Evolutionary conservation across 2,113 vertebrate species (phyloP), one percentile per base, ranked within the genome.

Genomic region (Ciconia stormi): DNA sequence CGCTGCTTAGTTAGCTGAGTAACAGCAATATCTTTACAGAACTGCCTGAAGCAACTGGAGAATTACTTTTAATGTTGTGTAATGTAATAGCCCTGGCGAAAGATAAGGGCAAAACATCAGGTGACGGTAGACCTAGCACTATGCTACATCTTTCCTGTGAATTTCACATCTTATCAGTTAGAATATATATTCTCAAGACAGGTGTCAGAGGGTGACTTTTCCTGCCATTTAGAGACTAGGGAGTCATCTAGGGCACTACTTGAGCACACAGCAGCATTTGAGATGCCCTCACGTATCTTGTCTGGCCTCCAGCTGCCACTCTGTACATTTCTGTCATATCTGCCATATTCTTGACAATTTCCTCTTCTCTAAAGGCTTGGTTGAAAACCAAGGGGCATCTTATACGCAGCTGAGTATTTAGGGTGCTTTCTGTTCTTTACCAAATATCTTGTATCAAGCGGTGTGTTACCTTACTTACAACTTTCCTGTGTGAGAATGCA

Each of bases 271-370:
- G 50, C 40, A 20, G 36, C 23, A 5, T 42, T 77, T 38, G n/a
- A 55, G 27, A 13, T 69, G 44, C 26, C 16, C 23, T 69, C 0
- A 0, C 6, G 2, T 58, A 9, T 34, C 62, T 50, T 50, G 3
- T 34, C 29, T 81, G 72, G 18, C 53, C 34, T 93, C 30, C 36
- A 44, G 59, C 69, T 91, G 50, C 50, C 36, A 5, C 46, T 89
- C 20, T 59, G 13, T 40, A 6, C 9, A 4, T 58, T 30, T 32
- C 52, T 95, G 70, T 78, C 27, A 16, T 13, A 12, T 27, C 18
- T 79, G 38, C 38, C 38, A 38, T 38, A 38, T 26, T 30, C n/a
- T 55, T 67, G 47, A 20, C 10, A 27, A 13, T n/a, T 78, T 15
- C 4, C 32, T 36, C 27, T 36, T 72, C 49, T 69, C 16, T 46